A percentile compares a stretch with the other conserved stretches of the same genome.
Conservation (phyloP, 2,113 vertebrate species). For the Lanius ludovicianus region DNA sequence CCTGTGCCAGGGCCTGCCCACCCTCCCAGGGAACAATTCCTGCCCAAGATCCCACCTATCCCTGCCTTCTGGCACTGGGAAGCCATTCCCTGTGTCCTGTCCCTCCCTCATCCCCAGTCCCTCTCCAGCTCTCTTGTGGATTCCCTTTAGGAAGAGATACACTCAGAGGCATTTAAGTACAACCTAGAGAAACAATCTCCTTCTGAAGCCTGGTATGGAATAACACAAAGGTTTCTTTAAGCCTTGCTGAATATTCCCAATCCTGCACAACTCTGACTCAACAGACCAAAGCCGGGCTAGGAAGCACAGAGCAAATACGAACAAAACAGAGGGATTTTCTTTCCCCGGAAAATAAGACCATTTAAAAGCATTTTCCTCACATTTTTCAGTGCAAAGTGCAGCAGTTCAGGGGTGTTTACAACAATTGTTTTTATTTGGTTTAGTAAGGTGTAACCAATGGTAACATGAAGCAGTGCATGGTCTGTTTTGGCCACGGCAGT, state of each 20-base stretch:
- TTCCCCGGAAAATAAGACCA: background rate
- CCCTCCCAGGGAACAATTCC: background rate
- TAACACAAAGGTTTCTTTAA: background rate
- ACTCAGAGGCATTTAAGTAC: background rate
- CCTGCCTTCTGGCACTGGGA: background rate
- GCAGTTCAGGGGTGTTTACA: background rate
- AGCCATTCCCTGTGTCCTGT: background rate
- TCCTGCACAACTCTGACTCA: background rate
- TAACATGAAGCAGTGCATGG: background rate
- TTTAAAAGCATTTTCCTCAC: background rate
- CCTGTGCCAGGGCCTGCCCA: background rate
- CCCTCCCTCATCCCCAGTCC: background rate
- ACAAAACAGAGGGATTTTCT: background rate
- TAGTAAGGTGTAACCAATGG: background rate
- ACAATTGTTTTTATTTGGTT: background rate
- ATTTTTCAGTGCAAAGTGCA: background rate
- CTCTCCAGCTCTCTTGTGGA: background rate
- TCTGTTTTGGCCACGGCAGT: background rate
- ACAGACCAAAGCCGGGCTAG: background rate
- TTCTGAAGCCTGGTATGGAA: background rate
- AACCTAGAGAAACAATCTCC: background rate
- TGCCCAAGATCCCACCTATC: fast-evolving
- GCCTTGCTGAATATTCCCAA: background rate
- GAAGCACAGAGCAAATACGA: background rate
- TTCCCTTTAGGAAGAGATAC: background rate